A percentile compares a stretch with the other conserved stretches of the same genome.
Evolutionary conservation across 2,888 invertebrate genomes (phyloP).

Genomic region (Melangyna quadrimaculata): DNA sequence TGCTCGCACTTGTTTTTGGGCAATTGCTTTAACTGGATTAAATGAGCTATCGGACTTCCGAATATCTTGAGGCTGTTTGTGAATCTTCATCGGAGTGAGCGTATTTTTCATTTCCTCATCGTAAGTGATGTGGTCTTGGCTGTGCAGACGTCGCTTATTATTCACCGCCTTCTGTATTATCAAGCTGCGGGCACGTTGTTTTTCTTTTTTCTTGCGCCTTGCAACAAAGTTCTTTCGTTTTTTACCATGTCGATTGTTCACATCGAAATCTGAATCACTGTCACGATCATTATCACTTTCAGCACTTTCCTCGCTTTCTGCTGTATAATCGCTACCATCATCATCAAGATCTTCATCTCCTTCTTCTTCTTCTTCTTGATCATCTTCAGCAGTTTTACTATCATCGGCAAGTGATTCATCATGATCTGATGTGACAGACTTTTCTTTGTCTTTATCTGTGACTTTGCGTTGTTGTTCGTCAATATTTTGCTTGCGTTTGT

Average conservation of each 20-base stretch:
- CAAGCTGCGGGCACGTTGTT: constrained; percentile 56
- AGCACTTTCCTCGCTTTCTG: constrained; percentile 80
- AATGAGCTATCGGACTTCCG: constrained; percentile 17
- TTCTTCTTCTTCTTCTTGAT: constrained; percentile 72
- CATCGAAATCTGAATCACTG: constrained; percentile 85
- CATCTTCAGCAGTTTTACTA: constrained; percentile 70
- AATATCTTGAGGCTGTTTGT: constrained; percentile 29
- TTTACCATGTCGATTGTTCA: constrained; percentile 81
- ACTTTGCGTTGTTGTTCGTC: constrained; percentile 73
- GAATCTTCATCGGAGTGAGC: constrained; percentile 52
- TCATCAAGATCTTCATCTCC: constrained; percentile 80
- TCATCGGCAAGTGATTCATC: constrained; percentile 20
- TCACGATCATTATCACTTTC: constrained; percentile 83
- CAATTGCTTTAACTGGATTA: constrained; percentile 31
- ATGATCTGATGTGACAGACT: neutral
- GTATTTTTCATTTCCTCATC: constrained; percentile 44
- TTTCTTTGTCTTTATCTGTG: constrained; percentile 25
- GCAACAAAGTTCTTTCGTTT: constrained; percentile 74
- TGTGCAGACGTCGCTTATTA: constrained; percentile 62
- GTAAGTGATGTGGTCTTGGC: constrained; percentile 50
- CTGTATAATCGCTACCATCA: constrained; percentile 82
- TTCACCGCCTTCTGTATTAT: constrained; percentile 34
- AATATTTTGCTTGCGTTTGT: constrained; percentile 73
- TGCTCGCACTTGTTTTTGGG: constrained; percentile 71
- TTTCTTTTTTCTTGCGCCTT: constrained; percentile 57